Percentiles rank a stretch among this genome's conserved stretches.
These are phyloP conservation scores for Cyrtodaria siliqua DNA, from an alignment of 2,888 invertebrate species.

Conservation along the genomic window DNA sequence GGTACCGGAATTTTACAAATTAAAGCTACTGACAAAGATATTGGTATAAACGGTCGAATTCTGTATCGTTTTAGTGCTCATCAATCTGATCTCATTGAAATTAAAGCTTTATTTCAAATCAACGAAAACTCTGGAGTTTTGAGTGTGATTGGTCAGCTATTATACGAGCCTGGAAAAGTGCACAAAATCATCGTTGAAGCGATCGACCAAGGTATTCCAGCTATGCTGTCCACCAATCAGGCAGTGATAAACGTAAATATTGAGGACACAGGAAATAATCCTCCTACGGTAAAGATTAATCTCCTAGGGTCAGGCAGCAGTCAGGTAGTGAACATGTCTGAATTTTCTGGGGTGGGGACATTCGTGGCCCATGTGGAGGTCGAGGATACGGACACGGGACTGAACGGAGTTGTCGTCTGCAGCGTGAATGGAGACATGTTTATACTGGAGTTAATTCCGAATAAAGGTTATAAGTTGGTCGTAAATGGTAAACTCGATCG, in stretches of 20 bases:
- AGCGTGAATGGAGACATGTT: slow-evolving; percentile 64
- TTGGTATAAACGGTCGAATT: slow-evolving; percentile 71
- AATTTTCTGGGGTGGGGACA: slow-evolving; percentile 74
- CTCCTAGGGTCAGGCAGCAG: slow-evolving; percentile 59
- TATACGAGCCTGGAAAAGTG: slow-evolving; percentile 71
- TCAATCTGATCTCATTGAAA: slow-evolving; percentile 63
- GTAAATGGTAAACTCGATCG: slow-evolving; percentile 86
- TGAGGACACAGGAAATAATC: slow-evolving; percentile 96
- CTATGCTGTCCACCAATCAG: slow-evolving; percentile 68
- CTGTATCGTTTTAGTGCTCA: slow-evolving; percentile 81
- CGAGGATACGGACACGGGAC: slow-evolving; percentile 80
- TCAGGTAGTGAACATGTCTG: slow-evolving; percentile 72
- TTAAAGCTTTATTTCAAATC: slow-evolving; percentile 71
- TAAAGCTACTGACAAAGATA: slow-evolving; percentile 84
- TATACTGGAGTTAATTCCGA: slow-evolving; percentile 69
- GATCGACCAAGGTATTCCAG: slow-evolving; percentile 72
- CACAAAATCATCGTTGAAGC: slow-evolving; percentile 77
- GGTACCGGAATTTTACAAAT: slow-evolving; percentile 86
- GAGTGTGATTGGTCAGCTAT: slow-evolving; percentile 71
- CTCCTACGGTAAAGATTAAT: slow-evolving; percentile 89
- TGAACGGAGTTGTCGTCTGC: slow-evolving; percentile 72
- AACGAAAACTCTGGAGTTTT: slow-evolving; percentile 75
- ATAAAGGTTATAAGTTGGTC: slow-evolving; percentile 80
- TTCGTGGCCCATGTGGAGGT: slow-evolving; percentile 83
- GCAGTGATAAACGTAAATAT: slow-evolving; percentile 86